phyloP scores from a whole-genome alignment of 2,888 invertebrate species.

The Drosophila meridiana region DNA sequence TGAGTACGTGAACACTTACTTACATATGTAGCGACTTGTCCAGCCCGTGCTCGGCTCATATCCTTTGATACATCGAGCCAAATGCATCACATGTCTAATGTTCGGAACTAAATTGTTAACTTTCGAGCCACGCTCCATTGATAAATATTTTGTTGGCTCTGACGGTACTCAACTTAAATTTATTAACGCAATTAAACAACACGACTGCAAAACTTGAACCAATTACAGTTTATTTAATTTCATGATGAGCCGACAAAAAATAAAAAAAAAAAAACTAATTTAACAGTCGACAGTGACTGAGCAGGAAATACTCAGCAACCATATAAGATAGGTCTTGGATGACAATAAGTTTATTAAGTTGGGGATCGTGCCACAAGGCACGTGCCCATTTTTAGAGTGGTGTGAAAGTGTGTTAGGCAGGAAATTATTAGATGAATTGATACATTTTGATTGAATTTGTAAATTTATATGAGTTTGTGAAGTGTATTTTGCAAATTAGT shows the following conservation, averaged over 20 bases:
- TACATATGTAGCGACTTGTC: slow-evolving; percentile 29
- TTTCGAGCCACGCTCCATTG: slow-evolving; percentile 1
- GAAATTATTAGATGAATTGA: no score
- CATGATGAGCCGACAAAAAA: slow-evolving; percentile 22
- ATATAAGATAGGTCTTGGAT: background rate
- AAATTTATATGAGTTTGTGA: no score
- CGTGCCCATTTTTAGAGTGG: no score
- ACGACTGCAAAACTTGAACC: slow-evolving; percentile 72
- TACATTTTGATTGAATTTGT: no score
- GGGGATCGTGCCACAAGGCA: no score
- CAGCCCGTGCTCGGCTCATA: slow-evolving; percentile 15
- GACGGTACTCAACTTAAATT: slow-evolving; percentile 64
- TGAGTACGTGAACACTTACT: slow-evolving; percentile 26
- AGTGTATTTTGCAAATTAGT: no score
- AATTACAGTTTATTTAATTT: slow-evolving; percentile 79
- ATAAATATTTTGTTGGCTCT: slow-evolving; percentile 45
- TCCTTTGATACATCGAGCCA: slow-evolving; percentile 33
- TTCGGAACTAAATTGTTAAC: slow-evolving; percentile 12
- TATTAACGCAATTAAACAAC: slow-evolving; percentile 62
- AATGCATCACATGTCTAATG: slow-evolving; percentile 46
- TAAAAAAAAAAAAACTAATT: background rate
- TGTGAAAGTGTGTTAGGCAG: no score
- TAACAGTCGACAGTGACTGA: background rate
- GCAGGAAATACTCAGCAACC: background rate
- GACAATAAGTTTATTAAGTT: no score